These are phyloP conservation scores for Henricia sp. DNA, from an alignment of 53 echinoderm and acorn worm species.

Conservation along the genomic window DNA sequence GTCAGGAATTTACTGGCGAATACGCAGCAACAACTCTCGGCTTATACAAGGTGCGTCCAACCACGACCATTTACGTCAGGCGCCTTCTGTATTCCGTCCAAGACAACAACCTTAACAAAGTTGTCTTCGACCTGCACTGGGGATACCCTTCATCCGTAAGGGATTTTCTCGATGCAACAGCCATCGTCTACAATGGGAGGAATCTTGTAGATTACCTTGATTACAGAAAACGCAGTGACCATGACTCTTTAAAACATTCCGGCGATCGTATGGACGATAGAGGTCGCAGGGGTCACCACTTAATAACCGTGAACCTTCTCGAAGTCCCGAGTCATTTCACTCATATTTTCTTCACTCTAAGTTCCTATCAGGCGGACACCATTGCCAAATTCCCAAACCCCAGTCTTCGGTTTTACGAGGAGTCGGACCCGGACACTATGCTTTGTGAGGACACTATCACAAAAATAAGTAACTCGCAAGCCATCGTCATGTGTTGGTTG, in stretches of 20 bases:
- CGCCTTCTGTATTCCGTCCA: slow-evolving; percentile 53
- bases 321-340: slow-evolving; percentile 30
- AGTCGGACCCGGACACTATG: slow-evolving; percentile 27
- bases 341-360: slow-evolving; percentile 55
- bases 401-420: slow-evolving; percentile 49
- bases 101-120: slow-evolving; percentile 45
- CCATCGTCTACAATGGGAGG: slow-evolving; percentile 42
- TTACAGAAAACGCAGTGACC: slow-evolving; percentile 13
- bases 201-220: slow-evolving; percentile 30
- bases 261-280: slow-evolving; percentile 35
- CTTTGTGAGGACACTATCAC: slow-evolving; percentile 50
- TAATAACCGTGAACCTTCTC: slow-evolving; percentile 27
- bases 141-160: slow-evolving; percentile 30
- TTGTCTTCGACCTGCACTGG: slow-evolving; percentile 66
- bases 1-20: slow-evolving; percentile 26
- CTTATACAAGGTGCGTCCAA: slow-evolving; percentile 25
- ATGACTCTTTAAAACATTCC: slow-evolving; percentile 34
- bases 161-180: slow-evolving; percentile 60
- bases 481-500: slow-evolving; percentile 64
- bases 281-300: slow-evolving; percentile 27
- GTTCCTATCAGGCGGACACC: slow-evolving; percentile 30
- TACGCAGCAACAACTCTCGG: slow-evolving; percentile 32
- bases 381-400: slow-evolving; percentile 53
- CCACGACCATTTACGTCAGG: slow-evolving; percentile 44
- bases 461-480: slow-evolving; percentile 26